Base-by-base conservation (phyloP, 1,140 invertebrate species). In the Amphibalanus amphitrite region DNA sequence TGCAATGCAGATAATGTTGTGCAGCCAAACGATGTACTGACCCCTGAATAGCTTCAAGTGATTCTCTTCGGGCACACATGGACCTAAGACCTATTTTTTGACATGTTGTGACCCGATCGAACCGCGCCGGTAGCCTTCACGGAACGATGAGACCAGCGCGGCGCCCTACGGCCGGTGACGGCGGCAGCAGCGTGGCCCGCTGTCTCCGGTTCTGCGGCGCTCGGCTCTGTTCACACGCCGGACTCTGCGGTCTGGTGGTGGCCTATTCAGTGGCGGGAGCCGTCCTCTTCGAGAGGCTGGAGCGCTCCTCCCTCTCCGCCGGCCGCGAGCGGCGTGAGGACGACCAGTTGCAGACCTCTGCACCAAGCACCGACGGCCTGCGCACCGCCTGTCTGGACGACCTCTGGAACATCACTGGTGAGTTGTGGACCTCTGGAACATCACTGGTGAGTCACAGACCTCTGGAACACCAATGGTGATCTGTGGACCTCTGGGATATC, bases 221-320 rank as follows among this genome's bases (percentile, higher is more conserved):
- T 59, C 78, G 80, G 71, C 75, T 87, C 25, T 85, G 86, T 74
- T 86, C 85, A 1, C 85, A 86, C 75, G 82, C 87, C 38, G 86
- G 86, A 3, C 78, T 87, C 15, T 85, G 84, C 73, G 81, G 80
- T 6, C 75, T 86, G 17, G 85, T 87, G n/a, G 84, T 86, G 3
- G 81, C 81, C 25, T 87, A 87, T 76, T 82, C 85, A 4, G 81
- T 86, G 70, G 74, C 84, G 13, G 86, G 86, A 17, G 86, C 86
- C 4, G 80, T 86, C 65, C 81, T 87, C 59, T 87, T 87, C 75
- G 80, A 81, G 72, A 76, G 75, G 25, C 77, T 87, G 28, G 85
- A 87, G 75, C 10, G 47, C 3, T 1, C 10, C 47, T 3, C 47
- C 10, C 10, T 8, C 3, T 1, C 10, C 47, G 17, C 47, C 10